Evolutionary conservation across 2,113 vertebrate genomes (phyloP).

Genomic region (Urocolius indicus): DNA sequence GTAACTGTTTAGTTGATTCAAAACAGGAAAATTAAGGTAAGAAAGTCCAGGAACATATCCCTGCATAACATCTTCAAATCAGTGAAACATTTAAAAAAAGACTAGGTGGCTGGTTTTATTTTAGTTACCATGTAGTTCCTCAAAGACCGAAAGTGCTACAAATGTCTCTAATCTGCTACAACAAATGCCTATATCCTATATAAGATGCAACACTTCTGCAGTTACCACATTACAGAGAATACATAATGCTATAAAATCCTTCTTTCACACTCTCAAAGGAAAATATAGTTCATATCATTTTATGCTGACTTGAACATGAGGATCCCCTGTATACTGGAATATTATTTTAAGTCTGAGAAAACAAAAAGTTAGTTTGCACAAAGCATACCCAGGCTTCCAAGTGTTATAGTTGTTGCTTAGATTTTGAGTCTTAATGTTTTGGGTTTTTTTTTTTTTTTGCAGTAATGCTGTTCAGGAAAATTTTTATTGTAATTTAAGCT

Average conservation of each 20-base stretch:
- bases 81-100: slow-evolving; percentile 46
- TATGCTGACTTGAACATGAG: neutral
- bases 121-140: slow-evolving; percentile 14
- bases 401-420: neutral
- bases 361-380: neutral
- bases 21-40: slow-evolving; percentile 54
- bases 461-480: neutral
- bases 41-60: neutral
- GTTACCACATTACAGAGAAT: neutral
- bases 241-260: neutral
- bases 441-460: neutral
- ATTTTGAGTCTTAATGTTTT: neutral
- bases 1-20: slow-evolving; percentile 17
- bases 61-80: neutral
- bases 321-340: neutral
- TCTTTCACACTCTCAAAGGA: neutral
- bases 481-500: neutral
- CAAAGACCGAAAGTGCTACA: neutral
- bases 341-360: neutral
- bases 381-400: neutral
- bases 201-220: neutral
- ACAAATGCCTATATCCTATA: neutral
- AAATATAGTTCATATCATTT: neutral
- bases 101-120: neutral
- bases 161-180: neutral